Percentiles rank a stretch among this genome's conserved stretches.
phyloP scores from a whole-genome alignment of 2,113 vertebrate genomes.

The Lophius piscatorius region DNA sequence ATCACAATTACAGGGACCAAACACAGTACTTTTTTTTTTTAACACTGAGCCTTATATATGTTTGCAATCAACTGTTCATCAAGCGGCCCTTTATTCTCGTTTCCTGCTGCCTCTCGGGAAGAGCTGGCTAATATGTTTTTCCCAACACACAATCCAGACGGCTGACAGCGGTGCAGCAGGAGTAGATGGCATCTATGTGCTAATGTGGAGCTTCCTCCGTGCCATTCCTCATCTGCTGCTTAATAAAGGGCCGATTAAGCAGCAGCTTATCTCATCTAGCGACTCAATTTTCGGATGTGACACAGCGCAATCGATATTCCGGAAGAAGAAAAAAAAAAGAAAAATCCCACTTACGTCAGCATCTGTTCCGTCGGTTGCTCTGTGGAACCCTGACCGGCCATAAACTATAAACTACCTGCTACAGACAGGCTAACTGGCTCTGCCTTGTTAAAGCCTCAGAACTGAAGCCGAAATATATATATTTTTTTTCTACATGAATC shows the following conservation, averaged over 20 bases:
- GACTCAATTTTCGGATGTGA: constrained; percentile 59
- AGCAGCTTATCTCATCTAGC: constrained; percentile 70
- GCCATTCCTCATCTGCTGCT: constrained; percentile 56
- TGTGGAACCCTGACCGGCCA: not conserved
- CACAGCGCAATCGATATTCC: constrained; percentile 59
- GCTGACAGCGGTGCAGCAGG: constrained; percentile 1
- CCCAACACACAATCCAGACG: not conserved
- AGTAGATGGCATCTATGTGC: constrained; percentile 17
- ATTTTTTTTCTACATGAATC: no score
- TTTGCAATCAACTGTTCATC: constrained; percentile 61
- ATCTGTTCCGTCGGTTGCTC: constrained; percentile 42
- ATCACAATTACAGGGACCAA: constrained; percentile 57
- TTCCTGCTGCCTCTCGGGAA: constrained; percentile 19
- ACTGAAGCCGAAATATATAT: no score
- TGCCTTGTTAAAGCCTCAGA: no score
- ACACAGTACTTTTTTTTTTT: constrained; percentile 34
- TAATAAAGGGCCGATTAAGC: constrained; percentile 70
- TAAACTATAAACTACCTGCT: no score
- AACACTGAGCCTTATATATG: constrained; percentile 47
- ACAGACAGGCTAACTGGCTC: no score
- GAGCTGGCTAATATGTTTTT: constrained; percentile 28
- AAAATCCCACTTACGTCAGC: constrained; percentile 61
- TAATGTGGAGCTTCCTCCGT: constrained; percentile 17
- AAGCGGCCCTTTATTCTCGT: constrained; percentile 7
- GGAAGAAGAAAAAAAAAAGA: no score